A percentile compares a stretch with the other conserved stretches of the same genome.
Conservation (phyloP, 2,113 vertebrate genomes). For the Ammodytes marinus region DNA sequence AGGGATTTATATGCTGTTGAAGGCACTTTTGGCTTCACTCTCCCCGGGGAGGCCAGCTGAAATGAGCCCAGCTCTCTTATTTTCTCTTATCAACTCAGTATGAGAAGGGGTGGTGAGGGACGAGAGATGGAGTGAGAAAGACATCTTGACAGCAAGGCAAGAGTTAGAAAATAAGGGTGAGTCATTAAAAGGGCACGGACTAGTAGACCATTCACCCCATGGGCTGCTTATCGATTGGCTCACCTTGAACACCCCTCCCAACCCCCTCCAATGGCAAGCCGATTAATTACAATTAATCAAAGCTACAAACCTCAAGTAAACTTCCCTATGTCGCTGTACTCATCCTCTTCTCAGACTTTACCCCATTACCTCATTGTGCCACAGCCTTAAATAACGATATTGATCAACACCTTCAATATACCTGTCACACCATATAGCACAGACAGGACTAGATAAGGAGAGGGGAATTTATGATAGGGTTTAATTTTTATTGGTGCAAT, state of each 20-base stretch:
- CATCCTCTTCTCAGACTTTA: constrained; percentile 1
- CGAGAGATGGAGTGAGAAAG: constrained; percentile 33
- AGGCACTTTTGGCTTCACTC: constrained; percentile 66
- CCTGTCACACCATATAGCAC: constrained; percentile 38
- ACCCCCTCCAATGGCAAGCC: neutral
- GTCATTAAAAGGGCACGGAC: constrained; percentile 16
- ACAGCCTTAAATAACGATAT: constrained; percentile 42
- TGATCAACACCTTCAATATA: constrained; percentile 47
- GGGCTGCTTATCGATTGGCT: constrained; percentile 46
- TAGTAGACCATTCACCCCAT: constrained; percentile 28
- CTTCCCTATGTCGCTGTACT: neutral
- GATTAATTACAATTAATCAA: constrained; percentile 33
- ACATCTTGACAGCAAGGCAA: constrained; percentile 12
- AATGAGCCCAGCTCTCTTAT: constrained; percentile 64
- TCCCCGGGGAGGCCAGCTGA: constrained; percentile 47
- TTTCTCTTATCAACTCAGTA: constrained; percentile 61
- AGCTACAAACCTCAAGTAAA: constrained; percentile 9
- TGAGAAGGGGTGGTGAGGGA: constrained; percentile 4
- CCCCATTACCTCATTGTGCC: constrained; percentile 22
- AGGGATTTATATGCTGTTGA: constrained; percentile 69
- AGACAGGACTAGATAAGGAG: constrained; percentile 56
- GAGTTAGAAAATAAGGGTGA: constrained; percentile 9
- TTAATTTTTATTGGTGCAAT: constrained; percentile 66
- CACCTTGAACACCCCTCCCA: constrained; percentile 21
- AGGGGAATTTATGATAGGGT: constrained; percentile 56